Evolutionary conservation across 1,140 invertebrate genomes (phyloP).

Genomic region (Drosophila persimilis): DNA sequence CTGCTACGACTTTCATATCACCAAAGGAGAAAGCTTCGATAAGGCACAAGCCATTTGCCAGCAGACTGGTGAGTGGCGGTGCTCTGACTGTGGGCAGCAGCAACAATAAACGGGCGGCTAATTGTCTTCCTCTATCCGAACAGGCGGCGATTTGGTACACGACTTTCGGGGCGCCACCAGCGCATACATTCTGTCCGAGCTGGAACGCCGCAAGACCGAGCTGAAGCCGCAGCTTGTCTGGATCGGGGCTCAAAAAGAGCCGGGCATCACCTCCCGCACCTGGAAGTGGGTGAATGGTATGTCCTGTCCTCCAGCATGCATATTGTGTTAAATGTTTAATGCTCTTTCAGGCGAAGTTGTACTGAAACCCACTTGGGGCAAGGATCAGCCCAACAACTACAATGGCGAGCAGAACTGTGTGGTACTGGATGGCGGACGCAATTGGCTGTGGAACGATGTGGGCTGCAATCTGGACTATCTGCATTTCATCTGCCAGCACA

Average conservation of each 20-base stretch:
- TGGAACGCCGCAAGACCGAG: constrained; percentile 90
- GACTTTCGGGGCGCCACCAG: constrained; percentile 87
- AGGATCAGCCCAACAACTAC: constrained; percentile 97
- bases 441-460: constrained; percentile 97
- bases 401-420: constrained; percentile 97
- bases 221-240: constrained; percentile 94
- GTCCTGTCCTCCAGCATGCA: too few species aligned
- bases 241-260: constrained; percentile 95
- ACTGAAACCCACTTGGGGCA: constrained; percentile 92
- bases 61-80: constrained; percentile 84
- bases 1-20: constrained; percentile 94
- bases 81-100: not conserved
- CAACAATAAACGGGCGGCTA: not conserved
- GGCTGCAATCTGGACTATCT: constrained; percentile 96
- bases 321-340: too few species aligned
- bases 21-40: constrained; percentile 91
- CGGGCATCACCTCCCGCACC: constrained; percentile 90
- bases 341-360: constrained; percentile 87
- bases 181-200: constrained; percentile 90
- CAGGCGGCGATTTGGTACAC: constrained; percentile 91
- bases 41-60: constrained; percentile 90
- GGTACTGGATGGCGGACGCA: constrained; percentile 93
- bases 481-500: constrained; percentile 96
- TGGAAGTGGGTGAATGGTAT: constrained; percentile 96
- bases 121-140: not conserved